A percentile compares a stretch with the other conserved stretches of the same genome.
These are phyloP conservation scores for Pseudotriccus pelzelni DNA, from an alignment of 2,797 vertebrate species.

Conservation along the genomic window DNA sequence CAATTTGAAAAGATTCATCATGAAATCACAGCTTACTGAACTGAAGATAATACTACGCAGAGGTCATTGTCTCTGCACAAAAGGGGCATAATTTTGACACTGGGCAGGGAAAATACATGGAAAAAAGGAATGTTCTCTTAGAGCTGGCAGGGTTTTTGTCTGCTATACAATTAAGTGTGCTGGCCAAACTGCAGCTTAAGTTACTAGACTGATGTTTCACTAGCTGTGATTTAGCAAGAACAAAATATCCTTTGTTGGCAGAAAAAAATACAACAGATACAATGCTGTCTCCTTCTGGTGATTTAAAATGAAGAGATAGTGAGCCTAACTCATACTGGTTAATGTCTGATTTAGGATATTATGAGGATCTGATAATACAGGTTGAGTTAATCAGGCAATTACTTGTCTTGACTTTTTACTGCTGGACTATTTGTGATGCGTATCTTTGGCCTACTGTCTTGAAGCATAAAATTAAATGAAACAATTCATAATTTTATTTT, in stretches of 20 bases:
- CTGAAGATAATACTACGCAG: conserved; percentile 11
- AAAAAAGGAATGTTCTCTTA: conserved; percentile 66
- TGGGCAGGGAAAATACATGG: conserved; percentile 2
- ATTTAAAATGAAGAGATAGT: neutral
- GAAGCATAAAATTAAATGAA: neutral
- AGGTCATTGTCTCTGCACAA: neutral
- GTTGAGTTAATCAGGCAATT: neutral
- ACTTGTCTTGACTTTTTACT: neutral
- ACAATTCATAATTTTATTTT: neutral
- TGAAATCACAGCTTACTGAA: neutral
- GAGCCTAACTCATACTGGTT: neutral
- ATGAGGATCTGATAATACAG: neutral
- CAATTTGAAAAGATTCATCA: conserved; percentile 37
- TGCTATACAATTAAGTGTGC: conserved; percentile 68
- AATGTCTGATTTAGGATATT: neutral
- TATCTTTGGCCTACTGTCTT: neutral
- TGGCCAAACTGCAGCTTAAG: conserved; percentile 16
- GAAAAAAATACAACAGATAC: neutral
- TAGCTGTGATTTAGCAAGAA: neutral
- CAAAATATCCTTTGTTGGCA: neutral
- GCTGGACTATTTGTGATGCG: neutral
- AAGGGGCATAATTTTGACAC: neutral
- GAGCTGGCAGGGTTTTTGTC: conserved; percentile 75
- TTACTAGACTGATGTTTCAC: neutral
- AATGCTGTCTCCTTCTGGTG: neutral